phyloP scores from a whole-genome alignment of 2,888 invertebrate genomes.

The Papilio elwesi region DNA sequence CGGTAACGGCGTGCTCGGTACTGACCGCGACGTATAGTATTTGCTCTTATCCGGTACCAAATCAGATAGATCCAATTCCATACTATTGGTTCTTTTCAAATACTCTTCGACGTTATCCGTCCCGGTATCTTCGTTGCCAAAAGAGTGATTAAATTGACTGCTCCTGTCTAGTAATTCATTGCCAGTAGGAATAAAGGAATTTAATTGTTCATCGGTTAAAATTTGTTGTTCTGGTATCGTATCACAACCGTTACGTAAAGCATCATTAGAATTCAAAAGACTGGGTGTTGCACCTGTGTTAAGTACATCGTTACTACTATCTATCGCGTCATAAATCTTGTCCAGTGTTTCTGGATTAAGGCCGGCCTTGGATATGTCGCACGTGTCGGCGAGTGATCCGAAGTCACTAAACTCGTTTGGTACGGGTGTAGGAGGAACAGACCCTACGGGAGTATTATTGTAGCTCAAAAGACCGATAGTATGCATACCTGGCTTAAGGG shows the following conservation, averaged over 20 bases:
- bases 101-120: constrained; percentile 75
- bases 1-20: constrained; percentile 88
- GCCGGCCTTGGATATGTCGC: constrained; percentile 79
- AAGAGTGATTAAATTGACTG: constrained; percentile 67
- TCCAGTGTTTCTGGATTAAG: constrained; percentile 86
- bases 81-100: constrained; percentile 73
- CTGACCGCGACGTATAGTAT: constrained; percentile 86
- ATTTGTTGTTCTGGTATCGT: constrained; percentile 69
- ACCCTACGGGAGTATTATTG: constrained; percentile 85
- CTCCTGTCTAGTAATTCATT: constrained; percentile 66
- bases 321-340: constrained; percentile 86
- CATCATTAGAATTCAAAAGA: constrained; percentile 63
- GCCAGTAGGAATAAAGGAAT: constrained; percentile 71
- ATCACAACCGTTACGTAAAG: constrained; percentile 73
- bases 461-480: constrained; percentile 71
- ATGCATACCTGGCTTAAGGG: constrained; percentile 85
- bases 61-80: constrained; percentile 75
- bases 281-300: constrained; percentile 60
- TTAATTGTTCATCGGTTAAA: constrained; percentile 69
- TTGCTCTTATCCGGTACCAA: constrained; percentile 71
- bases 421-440: constrained; percentile 87
- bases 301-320: constrained; percentile 79
- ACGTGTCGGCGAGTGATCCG: constrained; percentile 84
- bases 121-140: constrained; percentile 58
- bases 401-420: constrained; percentile 90